Conservation (phyloP, 2,797 vertebrate genomes). For the Sebastes hopkinsi region DNA sequence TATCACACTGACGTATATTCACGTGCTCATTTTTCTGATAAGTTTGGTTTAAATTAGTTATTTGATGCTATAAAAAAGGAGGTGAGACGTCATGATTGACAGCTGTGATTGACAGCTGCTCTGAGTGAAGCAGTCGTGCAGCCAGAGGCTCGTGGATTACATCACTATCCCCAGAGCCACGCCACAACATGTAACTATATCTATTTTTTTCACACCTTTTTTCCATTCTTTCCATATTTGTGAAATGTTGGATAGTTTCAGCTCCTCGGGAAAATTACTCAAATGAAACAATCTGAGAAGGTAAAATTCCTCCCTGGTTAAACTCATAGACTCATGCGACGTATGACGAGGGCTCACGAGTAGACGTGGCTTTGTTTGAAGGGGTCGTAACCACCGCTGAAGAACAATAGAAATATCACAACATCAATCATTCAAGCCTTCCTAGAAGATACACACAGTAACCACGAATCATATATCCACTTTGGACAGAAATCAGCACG, state of each 20-base stretch:
- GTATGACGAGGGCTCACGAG: background rate
- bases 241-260: background rate
- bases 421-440: background rate
- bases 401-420: background rate
- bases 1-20: too few species aligned
- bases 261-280: background rate
- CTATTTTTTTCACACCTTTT: background rate
- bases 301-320: background rate
- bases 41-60: too few species aligned
- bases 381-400: background rate
- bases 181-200: background rate
- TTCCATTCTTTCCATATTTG: background rate
- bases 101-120: too few species aligned
- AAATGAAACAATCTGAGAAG: background rate
- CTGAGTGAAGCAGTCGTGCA: too few species aligned
- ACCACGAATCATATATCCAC: background rate
- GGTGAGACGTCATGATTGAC: too few species aligned
- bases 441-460: background rate
- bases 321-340: background rate
- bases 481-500: background rate
- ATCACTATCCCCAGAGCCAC: background rate
- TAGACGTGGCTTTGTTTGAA: background rate
- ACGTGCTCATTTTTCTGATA: too few species aligned
- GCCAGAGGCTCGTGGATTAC: too few species aligned
- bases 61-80: too few species aligned